A percentile compares a stretch with the other conserved stretches of the same genome.
Conservation (phyloP, 2,113 vertebrate genomes). For the Struthidea cinerea region DNA sequence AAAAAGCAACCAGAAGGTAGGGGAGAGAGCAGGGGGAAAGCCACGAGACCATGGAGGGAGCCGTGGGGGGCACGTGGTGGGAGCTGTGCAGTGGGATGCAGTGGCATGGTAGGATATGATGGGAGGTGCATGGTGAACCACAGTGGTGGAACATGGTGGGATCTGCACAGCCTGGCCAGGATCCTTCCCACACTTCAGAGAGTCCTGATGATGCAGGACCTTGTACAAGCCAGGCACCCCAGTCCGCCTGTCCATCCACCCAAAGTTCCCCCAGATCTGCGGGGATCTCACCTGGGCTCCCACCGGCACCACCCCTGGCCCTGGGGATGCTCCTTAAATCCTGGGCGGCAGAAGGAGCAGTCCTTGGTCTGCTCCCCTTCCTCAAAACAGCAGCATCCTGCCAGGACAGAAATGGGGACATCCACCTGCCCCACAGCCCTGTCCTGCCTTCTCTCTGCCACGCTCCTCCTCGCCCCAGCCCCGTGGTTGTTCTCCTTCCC, state of each 20-base stretch:
- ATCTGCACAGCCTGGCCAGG: not conserved
- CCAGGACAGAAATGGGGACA: not conserved
- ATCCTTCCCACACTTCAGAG: not conserved
- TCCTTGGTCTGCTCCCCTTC: not conserved
- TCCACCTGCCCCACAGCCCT: not conserved
- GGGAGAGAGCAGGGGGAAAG: not conserved
- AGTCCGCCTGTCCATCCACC: too few relatives aligned
- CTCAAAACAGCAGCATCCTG: not conserved
- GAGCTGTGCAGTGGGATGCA: not conserved
- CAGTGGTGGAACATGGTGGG: not conserved
- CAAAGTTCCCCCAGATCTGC: not conserved
- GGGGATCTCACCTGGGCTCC: not conserved
- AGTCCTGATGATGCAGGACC: not conserved
- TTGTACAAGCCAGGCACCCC: not conserved
- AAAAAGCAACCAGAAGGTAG: not conserved
- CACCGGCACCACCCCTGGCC: not conserved
- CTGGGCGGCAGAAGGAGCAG: not conserved
- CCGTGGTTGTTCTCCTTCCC: not conserved
- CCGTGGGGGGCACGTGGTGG: not conserved
- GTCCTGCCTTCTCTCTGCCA: not conserved
- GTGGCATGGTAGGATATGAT: fast-evolving
- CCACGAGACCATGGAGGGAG: not conserved
- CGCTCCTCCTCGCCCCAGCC: not conserved
- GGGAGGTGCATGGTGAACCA: not conserved
- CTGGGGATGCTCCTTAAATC: not conserved